A percentile compares a stretch with the other conserved stretches of the same genome.
These are phyloP conservation scores for Anthopleura xanthogrammica DNA, from an alignment of 92 coral and sea anemone genomes.

Conservation along the genomic window DNA sequence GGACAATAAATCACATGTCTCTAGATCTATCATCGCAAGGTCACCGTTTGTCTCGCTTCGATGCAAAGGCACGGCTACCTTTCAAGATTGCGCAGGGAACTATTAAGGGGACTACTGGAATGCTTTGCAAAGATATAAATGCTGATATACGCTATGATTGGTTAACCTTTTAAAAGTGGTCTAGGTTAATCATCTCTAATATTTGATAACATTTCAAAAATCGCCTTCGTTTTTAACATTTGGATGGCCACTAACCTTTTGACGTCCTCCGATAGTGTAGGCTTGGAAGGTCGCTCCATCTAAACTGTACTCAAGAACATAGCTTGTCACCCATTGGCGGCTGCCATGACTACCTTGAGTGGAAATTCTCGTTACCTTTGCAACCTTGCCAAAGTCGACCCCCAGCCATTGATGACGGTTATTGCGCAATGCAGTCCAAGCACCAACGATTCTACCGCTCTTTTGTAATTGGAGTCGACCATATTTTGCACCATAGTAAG, in stretches of 20 bases:
- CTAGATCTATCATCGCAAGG: too few relatives aligned
- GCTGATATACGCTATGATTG: too few relatives aligned
- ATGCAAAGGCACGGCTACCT: too few relatives aligned
- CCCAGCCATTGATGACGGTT: constrained; percentile 27
- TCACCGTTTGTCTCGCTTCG: too few relatives aligned
- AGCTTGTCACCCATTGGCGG: constrained; percentile 29
- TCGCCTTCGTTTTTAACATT: not conserved
- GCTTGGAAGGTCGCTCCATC: constrained; percentile 14
- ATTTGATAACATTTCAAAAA: too few relatives aligned
- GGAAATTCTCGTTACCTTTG: constrained; percentile 21
- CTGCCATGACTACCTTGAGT: constrained; percentile 28
- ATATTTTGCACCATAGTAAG: constrained; percentile 2
- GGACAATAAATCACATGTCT: too few relatives aligned
- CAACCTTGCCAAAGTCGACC: constrained; percentile 18
- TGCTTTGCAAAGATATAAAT: too few relatives aligned
- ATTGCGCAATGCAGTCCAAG: constrained; percentile 30
- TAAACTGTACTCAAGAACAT: constrained; percentile 17
- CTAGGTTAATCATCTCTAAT: too few relatives aligned
- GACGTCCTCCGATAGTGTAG: constrained; percentile 2
- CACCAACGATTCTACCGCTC: constrained; percentile 2
- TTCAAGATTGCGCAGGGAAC: too few relatives aligned
- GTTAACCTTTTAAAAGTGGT: too few relatives aligned
- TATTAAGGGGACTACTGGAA: too few relatives aligned
- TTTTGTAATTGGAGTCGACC: constrained; percentile 25
- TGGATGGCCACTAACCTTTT: not conserved